Evolutionary conservation across 53 echinoderm and acorn worm genomes (phyloP), one percentile per base, ranked within the genome.

Genomic region (Glandiceps talaboti): DNA sequence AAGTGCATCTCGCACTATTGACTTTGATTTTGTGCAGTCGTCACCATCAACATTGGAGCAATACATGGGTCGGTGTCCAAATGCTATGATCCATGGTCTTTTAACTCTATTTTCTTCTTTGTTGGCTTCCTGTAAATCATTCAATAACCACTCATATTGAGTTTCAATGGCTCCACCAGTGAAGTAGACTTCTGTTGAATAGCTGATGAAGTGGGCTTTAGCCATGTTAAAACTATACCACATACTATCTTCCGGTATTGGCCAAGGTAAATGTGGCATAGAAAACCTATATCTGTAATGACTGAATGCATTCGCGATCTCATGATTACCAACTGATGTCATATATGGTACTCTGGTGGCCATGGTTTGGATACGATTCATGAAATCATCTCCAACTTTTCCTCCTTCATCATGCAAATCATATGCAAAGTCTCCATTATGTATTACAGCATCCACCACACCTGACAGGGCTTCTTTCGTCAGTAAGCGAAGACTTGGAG

Each of bases 221-320:
- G 86, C 94, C 85, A 94, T 87, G 76, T 94, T 78, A 33, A 94
- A 94, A 77, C 94, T 94, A 79, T 87, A 94, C 91, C 88, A 94
- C 85, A 94, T 82, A 27, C 80, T 79, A 28, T 81, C 75, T 0
- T 74, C 75, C 0, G 83, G 82, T 76, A 81, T 88, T 26, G 94
- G 94, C 94, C 94, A 94, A 0, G 33, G 31, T 1, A 81, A 74
- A 28, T 76, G 30, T 28, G 94, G 94, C 90, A 90, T 94, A 31
- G 94, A 91, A 81, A 94, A 94, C 25, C 94, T 82, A 75, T 94
- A 80, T 12, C 87, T 84, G 85, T 94, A 94, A 77, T 94, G 91
- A 33, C 87, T 87, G 33, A 94, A 94, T 25, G 79, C 30, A 27
- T 80, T 33, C 0, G 90, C 80, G 78, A 94, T 94, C 80, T 94